Evolutionary conservation across 2,113 vertebrate species (phyloP), one percentile per base, ranked within the genome.

Genomic region (Chaenogobius annularis): DNA sequence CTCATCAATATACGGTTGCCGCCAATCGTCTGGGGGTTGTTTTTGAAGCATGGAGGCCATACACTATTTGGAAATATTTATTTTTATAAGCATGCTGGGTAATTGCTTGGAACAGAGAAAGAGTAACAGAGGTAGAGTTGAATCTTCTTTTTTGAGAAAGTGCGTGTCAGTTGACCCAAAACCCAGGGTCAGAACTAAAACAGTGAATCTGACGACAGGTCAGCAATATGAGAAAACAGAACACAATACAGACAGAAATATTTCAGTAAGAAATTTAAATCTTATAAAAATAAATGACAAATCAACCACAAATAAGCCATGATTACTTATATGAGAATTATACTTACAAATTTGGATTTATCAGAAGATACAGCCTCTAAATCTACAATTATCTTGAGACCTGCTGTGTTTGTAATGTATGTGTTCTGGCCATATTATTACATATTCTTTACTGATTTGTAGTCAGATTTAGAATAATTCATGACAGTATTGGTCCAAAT

Each of bases 151-250:
- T 74, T 35, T 68, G 47, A 35, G 54, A 62, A 77, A 72, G 72
- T 65, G 44, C 74, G 58, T 77, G 22, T 65, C 56, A 77, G 78
- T 84, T 88, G 23, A 81, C 26, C 52, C 79, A 87, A 71, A 77
- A 68, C 77, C 77, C 56, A 31, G 69, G 80, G 83, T 85, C 83
- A 83, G 44, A 55, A 69, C n/a, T 46, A 10, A 8, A 35, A 63
- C 26, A 15, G 7, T 37, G 31, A 35, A 43, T 37, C 1, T 35
- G 15, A 17, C 37, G 37, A 46, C n/a, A n/a, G 19, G 20, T 20
- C n/a, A 20, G 20, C 54, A 58, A 7, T 58, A 58, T 58, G 12
- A 58, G 55, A 58, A 26, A 58, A 26, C 22, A 58, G 12, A 26
- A 26, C 6, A 58, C 5, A 14, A 12, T 58, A 31, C 26, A 31